These are phyloP conservation scores for Drosophila stalkeri DNA, from an alignment of 2,888 invertebrate species.

Conservation along the genomic window DNA sequence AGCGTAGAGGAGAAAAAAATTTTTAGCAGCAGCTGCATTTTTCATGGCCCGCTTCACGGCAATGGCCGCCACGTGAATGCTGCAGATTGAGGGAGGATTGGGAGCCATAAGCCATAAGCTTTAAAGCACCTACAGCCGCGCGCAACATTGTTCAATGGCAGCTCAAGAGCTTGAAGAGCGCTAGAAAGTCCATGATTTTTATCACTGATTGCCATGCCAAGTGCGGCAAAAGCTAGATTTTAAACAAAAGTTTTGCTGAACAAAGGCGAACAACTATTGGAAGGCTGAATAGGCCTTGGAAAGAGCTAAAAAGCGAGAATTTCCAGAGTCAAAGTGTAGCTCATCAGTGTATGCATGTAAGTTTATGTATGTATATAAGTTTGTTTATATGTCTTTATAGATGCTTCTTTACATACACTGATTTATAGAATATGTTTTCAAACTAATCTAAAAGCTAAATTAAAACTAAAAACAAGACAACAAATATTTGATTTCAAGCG, in stretches of 20 bases:
- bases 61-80: slow-evolving; percentile 35
- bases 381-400: background rate
- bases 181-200: slow-evolving; percentile 46
- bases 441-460: no score
- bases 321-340: background rate
- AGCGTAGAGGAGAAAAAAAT: slow-evolving; percentile 39
- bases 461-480: no score
- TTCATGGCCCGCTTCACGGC: slow-evolving; percentile 52
- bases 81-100: slow-evolving; percentile 31
- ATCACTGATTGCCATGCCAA: slow-evolving; percentile 32
- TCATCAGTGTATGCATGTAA: background rate
- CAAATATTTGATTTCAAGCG: no score
- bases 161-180: slow-evolving; percentile 39
- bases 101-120: slow-evolving; percentile 58
- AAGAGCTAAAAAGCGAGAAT: no score
- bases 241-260: slow-evolving; percentile 4
- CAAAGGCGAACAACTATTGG: background rate
- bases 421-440: background rate
- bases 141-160: slow-evolving; percentile 39
- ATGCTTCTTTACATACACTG: no score
- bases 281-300: background rate
- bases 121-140: slow-evolving; percentile 40
- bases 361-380: background rate
- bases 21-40: slow-evolving; percentile 63
- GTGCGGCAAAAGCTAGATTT: background rate